Evolutionary conservation across 2,113 vertebrate genomes (phyloP).

Genomic region (Labrus mixtus): DNA sequence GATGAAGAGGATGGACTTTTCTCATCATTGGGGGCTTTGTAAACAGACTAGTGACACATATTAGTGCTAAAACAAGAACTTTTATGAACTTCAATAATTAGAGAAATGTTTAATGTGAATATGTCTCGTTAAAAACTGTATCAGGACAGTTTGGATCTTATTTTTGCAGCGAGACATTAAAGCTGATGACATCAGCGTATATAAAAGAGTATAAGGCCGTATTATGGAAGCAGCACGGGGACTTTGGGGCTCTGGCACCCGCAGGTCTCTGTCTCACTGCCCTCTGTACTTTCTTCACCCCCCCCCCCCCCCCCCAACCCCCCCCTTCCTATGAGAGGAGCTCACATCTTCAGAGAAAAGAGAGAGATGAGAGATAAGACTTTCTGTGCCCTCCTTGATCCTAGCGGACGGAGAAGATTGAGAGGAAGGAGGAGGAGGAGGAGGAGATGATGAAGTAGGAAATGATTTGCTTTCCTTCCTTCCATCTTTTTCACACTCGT

Average conservation of each 20-base stretch:
- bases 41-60: too few relatives aligned
- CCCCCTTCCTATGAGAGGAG: neutral
- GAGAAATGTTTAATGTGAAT: too few relatives aligned
- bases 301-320: neutral
- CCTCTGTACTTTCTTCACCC: conserved; percentile 20
- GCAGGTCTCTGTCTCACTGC: neutral
- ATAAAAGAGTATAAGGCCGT: neutral
- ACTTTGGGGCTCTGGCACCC: neutral
- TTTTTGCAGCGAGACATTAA: too few relatives aligned
- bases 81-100: too few relatives aligned
- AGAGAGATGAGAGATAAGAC: conserved; percentile 34
- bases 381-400: conserved; percentile 18
- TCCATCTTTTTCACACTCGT: neutral
- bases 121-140: too few relatives aligned
- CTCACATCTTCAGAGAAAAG: conserved; percentile 41
- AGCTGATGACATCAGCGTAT: neutral
- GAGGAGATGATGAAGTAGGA: conserved; percentile 3
- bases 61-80: too few relatives aligned
- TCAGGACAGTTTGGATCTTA: too few relatives aligned
- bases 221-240: neutral
- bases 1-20: too few relatives aligned
- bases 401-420: conserved; percentile 7
- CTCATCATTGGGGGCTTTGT: too few relatives aligned
- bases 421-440: neutral
- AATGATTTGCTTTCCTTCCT: neutral